Evolutionary conservation across 2,888 invertebrate species (phyloP).

Genomic region (Lordiphosa fenestrarum): DNA sequence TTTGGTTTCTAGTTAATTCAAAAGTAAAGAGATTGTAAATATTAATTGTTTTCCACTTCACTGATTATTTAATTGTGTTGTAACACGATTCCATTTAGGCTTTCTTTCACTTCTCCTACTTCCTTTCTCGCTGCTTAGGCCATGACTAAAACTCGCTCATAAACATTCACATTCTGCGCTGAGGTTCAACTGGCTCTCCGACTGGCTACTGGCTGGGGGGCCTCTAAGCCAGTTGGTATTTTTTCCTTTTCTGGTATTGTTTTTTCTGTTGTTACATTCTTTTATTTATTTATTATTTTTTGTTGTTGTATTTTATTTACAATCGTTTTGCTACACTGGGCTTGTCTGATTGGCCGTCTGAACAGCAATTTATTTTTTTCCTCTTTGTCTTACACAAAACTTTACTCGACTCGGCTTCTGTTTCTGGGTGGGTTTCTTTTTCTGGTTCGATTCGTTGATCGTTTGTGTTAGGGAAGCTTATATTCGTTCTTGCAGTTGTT

Average conservation of each 20-base stretch:
- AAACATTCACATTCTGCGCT: slow-evolving; percentile 8
- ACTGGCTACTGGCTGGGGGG: slow-evolving; percentile 48
- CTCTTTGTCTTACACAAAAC: slow-evolving; percentile 19
- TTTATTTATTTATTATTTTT: slow-evolving; percentile 41
- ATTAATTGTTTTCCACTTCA: no score
- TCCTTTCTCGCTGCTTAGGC: slow-evolving; percentile 1
- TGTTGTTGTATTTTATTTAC: slow-evolving; percentile 42
- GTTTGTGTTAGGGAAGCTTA: no score
- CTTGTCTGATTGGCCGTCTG: slow-evolving; percentile 52
- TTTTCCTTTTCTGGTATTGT: slow-evolving; percentile 32
- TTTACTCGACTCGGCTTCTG: slow-evolving; percentile 20
- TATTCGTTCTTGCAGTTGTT: no score
- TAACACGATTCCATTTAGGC: no score
- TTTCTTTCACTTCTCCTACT: background rate
- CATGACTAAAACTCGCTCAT: slow-evolving; percentile 14
- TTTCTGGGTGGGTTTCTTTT: slow-evolving; percentile 7
- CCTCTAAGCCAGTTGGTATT: slow-evolving; percentile 7
- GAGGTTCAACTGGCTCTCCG: no score
- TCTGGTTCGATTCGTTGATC: no score
- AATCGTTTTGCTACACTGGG: slow-evolving; percentile 42
- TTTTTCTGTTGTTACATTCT: slow-evolving; percentile 34
- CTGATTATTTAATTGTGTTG: no score
- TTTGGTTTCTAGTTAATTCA: background rate
- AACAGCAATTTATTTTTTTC: slow-evolving; percentile 29
- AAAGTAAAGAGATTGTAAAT: background rate